phyloP scores from a whole-genome alignment of 2,113 vertebrate species.

The Rutilus rutilus region DNA sequence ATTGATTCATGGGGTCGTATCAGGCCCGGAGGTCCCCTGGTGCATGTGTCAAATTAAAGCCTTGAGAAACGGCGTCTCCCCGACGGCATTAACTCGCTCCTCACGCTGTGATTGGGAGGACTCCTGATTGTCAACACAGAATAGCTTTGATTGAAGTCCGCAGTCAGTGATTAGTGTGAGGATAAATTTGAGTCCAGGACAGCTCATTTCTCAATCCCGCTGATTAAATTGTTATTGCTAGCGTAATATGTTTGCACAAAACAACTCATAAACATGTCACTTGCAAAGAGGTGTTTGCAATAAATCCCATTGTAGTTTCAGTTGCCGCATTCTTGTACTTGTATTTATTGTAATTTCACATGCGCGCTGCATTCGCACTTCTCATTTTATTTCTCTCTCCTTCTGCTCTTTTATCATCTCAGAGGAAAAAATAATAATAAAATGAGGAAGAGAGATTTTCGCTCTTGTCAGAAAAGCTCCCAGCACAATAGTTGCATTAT shows the following conservation, averaged over 20 bases:
- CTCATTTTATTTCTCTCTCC: not conserved
- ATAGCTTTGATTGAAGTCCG: constrained; percentile 31
- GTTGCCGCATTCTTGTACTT: not conserved
- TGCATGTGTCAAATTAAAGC: constrained; percentile 41
- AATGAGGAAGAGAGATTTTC: not conserved
- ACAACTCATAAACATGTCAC: constrained; percentile 34
- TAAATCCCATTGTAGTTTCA: constrained; percentile 15
- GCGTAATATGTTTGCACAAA: constrained; percentile 25
- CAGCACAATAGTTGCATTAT: constrained; percentile 3
- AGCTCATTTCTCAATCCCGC: constrained; percentile 12
- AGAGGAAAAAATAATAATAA: not conserved
- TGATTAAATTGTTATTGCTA: constrained; percentile 26
- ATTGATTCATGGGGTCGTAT: constrained; percentile 23
- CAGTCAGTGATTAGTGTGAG: constrained; percentile 26
- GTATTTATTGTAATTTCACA: constrained; percentile 12
- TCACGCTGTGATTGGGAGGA: not conserved
- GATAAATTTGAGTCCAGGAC: constrained; percentile 21
- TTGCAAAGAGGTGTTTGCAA: not conserved
- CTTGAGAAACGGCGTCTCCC: constrained; percentile 12
- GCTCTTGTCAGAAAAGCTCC: not conserved
- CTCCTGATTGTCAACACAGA: constrained; percentile 17
- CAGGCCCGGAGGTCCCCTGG: constrained; percentile 9
- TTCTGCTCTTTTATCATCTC: constrained; percentile 19
- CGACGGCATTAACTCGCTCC: not conserved
- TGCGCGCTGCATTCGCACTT: not conserved